phyloP scores from a whole-genome alignment of 2,797 vertebrate genomes.

The Epinephelus awoara region DNA sequence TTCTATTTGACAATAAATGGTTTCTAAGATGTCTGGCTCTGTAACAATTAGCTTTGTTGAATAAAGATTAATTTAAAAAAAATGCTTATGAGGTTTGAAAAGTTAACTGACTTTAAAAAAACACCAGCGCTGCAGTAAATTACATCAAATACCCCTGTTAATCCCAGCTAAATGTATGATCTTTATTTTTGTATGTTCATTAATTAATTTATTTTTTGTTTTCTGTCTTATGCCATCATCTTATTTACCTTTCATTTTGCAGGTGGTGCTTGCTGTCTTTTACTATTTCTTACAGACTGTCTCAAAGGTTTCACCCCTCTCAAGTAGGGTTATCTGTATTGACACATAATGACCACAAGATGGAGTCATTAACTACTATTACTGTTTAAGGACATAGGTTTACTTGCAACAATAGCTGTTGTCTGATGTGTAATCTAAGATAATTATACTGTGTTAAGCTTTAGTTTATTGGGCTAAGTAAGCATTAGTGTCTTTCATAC shows the following conservation, averaged over 20 bases:
- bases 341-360: conserved; percentile 62
- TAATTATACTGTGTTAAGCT: background rate
- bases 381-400: background rate
- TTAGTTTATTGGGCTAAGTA: background rate
- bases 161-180: no score
- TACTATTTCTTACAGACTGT: background rate
- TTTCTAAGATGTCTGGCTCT: no score
- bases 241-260: no score
- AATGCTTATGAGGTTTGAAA: no score
- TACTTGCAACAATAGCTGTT: background rate
- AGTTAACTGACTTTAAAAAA: background rate
- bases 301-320: background rate
- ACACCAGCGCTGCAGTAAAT: no score
- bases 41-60: no score
- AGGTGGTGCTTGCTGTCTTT: background rate
- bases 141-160: no score
- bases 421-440: background rate
- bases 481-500: background rate
- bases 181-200: background rate
- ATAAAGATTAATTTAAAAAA: no score
- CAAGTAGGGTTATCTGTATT: conserved; percentile 19
- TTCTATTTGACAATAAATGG: no score
- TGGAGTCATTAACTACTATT: conserved; percentile 53
- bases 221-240: no score
- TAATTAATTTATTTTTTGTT: background rate